Base-by-base conservation (phyloP, 2,888 invertebrate genomes). In the Ceramica pisi region DNA sequence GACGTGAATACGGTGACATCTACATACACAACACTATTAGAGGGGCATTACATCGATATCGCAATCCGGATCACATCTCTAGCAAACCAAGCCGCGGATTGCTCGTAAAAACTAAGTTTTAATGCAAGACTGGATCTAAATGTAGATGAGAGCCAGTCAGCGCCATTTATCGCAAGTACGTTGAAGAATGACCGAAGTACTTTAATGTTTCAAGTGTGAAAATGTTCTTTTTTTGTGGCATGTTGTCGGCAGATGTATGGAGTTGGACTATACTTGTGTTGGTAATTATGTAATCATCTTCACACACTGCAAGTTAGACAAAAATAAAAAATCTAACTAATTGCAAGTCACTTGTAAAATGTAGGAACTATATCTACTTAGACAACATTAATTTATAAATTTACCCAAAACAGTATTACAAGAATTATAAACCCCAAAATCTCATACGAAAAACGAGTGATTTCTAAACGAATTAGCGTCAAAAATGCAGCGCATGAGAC, bases 401-500 rank as follows among this genome's bases (percentile, higher is more conserved):
- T 2, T n/a, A 65, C 5, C 14, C 5, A 55, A 55, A 66, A 38
- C 4, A 62, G 31, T 60, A 63, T 31, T 21, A 35, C 46, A 44
- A 70, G 56, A 57, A 66, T 23, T 10, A 59, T 35, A 16, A 26
- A 51, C 10, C 10, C 23, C 19, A 60, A 63, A 51, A 55, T 12
- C 5, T 48, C 57, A 7, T 46, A 60, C 77, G 81, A 87, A 86
- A 89, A 90, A 88, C 84, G 80, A 84, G 75, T 75, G 83, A 77
- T 84, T 86, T 91, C 90, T 90, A 89, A 90, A 88, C 89, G 88
- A 92, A 92, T 92, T 91, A 91, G 89, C 86, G 88, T 84, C 89
- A 90, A 88, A 89, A 88, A 91, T 90, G 78, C 86, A 48, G 86
- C 82, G 89, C 85, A 89, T 89, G 89, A 90, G 88, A 64, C 59